Conservation (phyloP, 2,113 vertebrate genomes). For the Charadrius vociferus region DNA sequence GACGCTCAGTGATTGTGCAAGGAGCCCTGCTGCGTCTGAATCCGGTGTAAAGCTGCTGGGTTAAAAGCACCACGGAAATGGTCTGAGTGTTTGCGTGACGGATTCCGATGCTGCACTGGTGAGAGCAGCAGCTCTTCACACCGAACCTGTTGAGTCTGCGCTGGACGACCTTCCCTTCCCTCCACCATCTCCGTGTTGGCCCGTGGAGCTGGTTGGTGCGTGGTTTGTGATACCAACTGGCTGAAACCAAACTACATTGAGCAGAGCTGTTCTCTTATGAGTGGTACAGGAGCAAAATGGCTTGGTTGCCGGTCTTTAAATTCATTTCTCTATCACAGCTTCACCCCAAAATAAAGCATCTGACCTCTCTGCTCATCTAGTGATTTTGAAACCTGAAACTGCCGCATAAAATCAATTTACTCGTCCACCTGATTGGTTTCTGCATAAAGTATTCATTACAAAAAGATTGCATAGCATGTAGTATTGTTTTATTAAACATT, state of each 20-base stretch:
- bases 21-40: not conserved
- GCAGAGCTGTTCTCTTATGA: not conserved
- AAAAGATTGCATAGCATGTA: not conserved
- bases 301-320: not conserved
- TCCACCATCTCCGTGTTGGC: not conserved
- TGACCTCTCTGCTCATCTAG: not conserved
- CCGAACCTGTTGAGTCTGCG: not conserved
- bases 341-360: not conserved
- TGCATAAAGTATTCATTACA: slow-evolving; percentile 9
- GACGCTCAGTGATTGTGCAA: not conserved
- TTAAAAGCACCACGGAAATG: not conserved
- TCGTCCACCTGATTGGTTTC: not conserved
- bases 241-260: not conserved
- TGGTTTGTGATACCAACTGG: not conserved
- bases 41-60: not conserved
- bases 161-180: not conserved
- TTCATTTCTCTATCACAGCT: not conserved
- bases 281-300: not conserved
- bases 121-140: not conserved
- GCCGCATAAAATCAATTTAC: not conserved
- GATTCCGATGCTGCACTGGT: not conserved
- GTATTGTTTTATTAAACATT: slow-evolving; percentile 41
- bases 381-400: not conserved
- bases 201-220: not conserved
- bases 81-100: not conserved